Evolutionary conservation across 2,888 invertebrate genomes (phyloP).

Genomic region (Tubiluchus corallicola): DNA sequence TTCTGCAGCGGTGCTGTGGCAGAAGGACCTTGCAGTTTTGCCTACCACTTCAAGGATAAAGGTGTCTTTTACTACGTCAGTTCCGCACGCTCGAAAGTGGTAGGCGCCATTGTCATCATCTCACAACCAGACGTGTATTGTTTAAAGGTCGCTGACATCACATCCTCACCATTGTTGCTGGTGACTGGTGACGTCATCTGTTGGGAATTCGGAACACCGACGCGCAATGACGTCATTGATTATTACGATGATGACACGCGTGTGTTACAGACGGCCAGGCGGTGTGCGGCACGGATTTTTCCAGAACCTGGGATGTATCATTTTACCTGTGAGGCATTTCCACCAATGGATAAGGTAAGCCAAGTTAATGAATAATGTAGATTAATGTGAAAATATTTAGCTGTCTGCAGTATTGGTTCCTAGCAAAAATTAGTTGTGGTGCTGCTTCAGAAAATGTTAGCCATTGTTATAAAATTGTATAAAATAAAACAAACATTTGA

Average conservation of each 20-base stretch:
- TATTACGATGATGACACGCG: slow-evolving; percentile 3
- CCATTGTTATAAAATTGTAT: no score
- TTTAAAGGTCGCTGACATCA: neutral
- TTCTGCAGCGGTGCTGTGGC: slow-evolving; percentile 26
- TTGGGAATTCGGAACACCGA: neutral
- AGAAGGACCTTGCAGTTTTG: slow-evolving; percentile 28
- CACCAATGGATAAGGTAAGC: no score
- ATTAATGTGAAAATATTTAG: no score
- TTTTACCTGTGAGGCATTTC: slow-evolving; percentile 26
- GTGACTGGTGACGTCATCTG: neutral
- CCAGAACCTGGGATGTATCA: slow-evolving; percentile 23
- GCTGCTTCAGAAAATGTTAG: no score
- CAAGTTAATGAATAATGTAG: no score
- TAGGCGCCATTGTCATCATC: slow-evolving; percentile 27
- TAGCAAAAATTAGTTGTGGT: no score
- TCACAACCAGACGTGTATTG: slow-evolving; percentile 17
- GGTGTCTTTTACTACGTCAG: slow-evolving; percentile 28
- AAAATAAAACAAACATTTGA: no score
- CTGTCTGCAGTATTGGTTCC: no score
- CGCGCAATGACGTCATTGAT: neutral
- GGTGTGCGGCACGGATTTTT: slow-evolving; percentile 20
- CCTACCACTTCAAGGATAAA: slow-evolving; percentile 23
- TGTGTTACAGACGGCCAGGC: neutral
- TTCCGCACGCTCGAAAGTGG: slow-evolving; percentile 18
- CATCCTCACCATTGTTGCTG: neutral